phyloP scores from a whole-genome alignment of 1,140 invertebrate species.

The Brachionus paranguensis region DNA sequence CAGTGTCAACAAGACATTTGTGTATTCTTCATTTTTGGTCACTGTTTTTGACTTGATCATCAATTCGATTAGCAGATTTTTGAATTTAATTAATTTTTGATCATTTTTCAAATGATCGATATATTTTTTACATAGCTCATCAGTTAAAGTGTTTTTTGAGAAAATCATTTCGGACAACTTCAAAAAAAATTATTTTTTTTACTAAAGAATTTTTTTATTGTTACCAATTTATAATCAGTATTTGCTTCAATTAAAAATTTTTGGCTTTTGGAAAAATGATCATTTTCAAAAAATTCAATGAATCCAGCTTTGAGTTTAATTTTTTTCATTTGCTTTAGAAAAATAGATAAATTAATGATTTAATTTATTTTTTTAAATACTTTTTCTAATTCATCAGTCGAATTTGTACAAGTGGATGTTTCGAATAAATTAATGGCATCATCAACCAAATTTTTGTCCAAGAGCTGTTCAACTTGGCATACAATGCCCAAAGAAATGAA shows the following conservation, averaged over 20 bases:
- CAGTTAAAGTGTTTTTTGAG: background rate
- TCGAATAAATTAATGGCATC: constrained; percentile 18
- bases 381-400: background rate
- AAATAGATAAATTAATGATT: background rate
- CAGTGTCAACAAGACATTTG: background rate
- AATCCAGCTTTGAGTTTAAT: constrained; percentile 28
- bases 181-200: background rate
- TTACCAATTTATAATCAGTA: constrained; percentile 8
- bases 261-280: background rate
- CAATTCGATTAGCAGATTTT: background rate
- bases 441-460: background rate
- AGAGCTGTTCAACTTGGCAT: constrained; percentile 5
- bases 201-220: background rate
- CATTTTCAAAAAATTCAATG: constrained; percentile 19
- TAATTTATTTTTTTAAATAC: background rate
- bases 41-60: background rate
- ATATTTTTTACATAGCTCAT: background rate
- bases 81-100: background rate
- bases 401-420: background rate
- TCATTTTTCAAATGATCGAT: background rate
- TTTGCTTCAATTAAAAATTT: background rate
- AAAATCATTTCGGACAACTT: background rate
- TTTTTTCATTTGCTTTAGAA: constrained; percentile 13
- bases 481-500: constrained; percentile 15
- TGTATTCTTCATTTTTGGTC: constrained; percentile 2